phyloP scores from a whole-genome alignment of 2,797 vertebrate species.

The Manis pentadactyla region DNA sequence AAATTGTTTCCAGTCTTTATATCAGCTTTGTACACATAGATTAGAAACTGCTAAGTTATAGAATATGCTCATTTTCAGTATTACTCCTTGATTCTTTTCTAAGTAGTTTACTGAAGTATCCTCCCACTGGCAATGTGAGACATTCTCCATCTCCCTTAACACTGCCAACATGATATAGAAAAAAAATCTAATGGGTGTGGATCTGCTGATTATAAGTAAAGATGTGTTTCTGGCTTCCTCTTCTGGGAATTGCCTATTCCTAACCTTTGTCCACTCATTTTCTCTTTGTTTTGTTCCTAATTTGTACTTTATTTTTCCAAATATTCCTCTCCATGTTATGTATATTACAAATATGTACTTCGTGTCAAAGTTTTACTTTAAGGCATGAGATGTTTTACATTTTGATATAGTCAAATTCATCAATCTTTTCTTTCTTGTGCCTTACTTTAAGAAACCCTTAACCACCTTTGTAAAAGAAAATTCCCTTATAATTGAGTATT shows the following conservation, averaged over 20 bases:
- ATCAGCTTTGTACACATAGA: neutral
- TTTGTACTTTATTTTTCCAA: slow-evolving; percentile 36
- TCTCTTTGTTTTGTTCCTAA: neutral
- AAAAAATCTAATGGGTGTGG: neutral
- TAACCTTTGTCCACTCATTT: neutral
- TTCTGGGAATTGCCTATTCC: neutral
- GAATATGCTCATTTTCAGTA: neutral
- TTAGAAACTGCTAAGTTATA: neutral
- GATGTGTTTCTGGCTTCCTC: neutral
- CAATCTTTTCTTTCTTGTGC: neutral
- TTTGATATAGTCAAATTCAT: slow-evolving; percentile 32
- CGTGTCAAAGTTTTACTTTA: neutral
- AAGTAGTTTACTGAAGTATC: neutral
- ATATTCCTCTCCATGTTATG: neutral
- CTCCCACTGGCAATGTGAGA: neutral
- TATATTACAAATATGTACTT: neutral
- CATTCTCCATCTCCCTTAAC: neutral
- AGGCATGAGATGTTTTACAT: neutral
- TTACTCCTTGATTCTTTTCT: slow-evolving; percentile 1
- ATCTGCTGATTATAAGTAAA: neutral
- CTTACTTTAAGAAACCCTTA: slow-evolving; percentile 24
- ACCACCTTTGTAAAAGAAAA: neutral
- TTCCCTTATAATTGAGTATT: neutral
- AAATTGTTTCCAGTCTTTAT: neutral
- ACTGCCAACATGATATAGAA: neutral